phyloP scores from a whole-genome alignment of 35 echinoderm and acorn worm species.

The Ophioderma brevispina region DNA sequence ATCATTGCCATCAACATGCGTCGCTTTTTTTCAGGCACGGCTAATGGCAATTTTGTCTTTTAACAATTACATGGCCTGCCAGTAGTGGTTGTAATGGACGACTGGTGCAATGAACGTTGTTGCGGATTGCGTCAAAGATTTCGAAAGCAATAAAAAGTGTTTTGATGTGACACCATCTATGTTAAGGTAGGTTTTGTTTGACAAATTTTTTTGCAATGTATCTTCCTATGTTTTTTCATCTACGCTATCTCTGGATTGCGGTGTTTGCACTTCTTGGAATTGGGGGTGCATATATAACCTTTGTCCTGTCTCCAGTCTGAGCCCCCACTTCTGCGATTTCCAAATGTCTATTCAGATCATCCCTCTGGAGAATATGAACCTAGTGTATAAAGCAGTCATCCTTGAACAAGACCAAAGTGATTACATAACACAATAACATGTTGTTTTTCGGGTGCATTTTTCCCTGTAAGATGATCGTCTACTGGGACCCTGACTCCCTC shows the following conservation, averaged over 20 bases:
- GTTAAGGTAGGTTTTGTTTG: neutral
- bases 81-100: conserved; percentile 43
- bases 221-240: conserved; percentile 29
- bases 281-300: conserved; percentile 31
- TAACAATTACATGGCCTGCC: conserved; percentile 63
- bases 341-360: conserved; percentile 32
- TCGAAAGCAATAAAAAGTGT: neutral
- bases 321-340: conserved; percentile 30
- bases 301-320: conserved; percentile 3
- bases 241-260: conserved; percentile 53
- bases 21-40: conserved; percentile 65
- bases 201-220: conserved; percentile 30
- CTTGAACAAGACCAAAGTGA: conserved; percentile 7
- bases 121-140: neutral
- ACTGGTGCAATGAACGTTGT: conserved; percentile 6
- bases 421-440: neutral
- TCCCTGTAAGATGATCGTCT: conserved; percentile 49
- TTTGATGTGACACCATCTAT: neutral
- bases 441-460: conserved; percentile 45
- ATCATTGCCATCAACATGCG: conserved; percentile 49
- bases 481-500: conserved; percentile 45
- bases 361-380: conserved; percentile 41
- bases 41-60: conserved; percentile 58
- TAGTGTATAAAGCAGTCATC: conserved; percentile 20
- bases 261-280: conserved; percentile 15